Percentiles rank a stretch among this genome's conserved stretches.
phyloP scores from a whole-genome alignment of 1,140 invertebrate species.

The Cryptotermes secundus region DNA sequence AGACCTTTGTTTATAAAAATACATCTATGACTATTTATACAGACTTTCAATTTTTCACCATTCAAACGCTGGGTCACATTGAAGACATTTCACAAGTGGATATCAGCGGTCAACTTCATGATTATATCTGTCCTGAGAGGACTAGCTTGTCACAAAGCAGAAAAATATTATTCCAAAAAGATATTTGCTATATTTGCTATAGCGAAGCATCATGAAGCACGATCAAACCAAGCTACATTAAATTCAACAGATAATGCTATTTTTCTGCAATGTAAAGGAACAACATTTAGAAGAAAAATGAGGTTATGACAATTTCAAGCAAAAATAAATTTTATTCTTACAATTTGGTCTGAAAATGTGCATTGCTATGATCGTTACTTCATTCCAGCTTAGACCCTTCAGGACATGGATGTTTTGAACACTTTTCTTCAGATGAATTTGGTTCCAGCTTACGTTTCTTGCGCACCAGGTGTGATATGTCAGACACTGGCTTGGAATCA shows the following conservation, averaged over 20 bases:
- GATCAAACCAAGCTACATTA: background rate
- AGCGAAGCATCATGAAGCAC: background rate
- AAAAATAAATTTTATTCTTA: constrained; percentile 1
- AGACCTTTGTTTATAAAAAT: no score
- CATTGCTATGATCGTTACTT: constrained; percentile 2
- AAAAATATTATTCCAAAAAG: background rate
- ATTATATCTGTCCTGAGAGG: background rate
- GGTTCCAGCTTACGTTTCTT: constrained; percentile 66
- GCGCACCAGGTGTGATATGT: constrained; percentile 73
- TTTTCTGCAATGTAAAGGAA: background rate
- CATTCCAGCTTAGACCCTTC: constrained; percentile 8
- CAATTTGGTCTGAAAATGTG: background rate
- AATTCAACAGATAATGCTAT: background rate
- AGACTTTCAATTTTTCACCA: background rate
- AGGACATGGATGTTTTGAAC: constrained; percentile 16
- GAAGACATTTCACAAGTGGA: no score
- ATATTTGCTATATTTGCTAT: background rate
- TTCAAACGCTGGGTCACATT: no score
- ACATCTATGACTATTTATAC: background rate
- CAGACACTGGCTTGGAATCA: constrained; percentile 52
- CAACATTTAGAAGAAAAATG: no score
- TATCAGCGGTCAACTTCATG: no score
- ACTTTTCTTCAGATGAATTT: background rate
- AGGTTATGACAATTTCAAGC: background rate
- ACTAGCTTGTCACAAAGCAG: background rate